Percentiles rank a stretch among this genome's conserved stretches.
Conservation (phyloP, 2,888 invertebrate genomes). For the Margaritifera margaritifera region DNA sequence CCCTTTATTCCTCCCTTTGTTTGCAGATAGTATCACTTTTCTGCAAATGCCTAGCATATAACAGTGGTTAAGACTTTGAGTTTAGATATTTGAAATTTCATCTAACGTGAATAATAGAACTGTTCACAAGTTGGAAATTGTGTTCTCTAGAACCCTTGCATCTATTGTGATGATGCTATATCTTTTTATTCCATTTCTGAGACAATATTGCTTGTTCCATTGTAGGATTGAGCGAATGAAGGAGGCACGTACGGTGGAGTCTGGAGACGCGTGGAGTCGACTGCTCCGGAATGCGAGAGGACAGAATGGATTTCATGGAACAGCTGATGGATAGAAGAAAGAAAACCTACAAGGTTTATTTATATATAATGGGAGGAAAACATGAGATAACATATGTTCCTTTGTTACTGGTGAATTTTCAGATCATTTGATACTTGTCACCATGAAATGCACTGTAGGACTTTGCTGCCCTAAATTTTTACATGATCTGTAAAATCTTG, state of each 20-base stretch:
- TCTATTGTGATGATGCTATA: neutral
- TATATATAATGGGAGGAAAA: slow-evolving; percentile 6
- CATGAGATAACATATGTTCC: neutral
- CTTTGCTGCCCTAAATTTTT: too few relatives aligned
- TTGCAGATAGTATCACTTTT: too few relatives aligned
- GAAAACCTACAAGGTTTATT: slow-evolving; percentile 75
- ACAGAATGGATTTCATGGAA: slow-evolving; percentile 85
- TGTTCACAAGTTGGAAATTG: neutral
- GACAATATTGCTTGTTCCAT: neutral
- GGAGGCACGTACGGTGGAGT: slow-evolving; percentile 63
- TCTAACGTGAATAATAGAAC: too few relatives aligned
- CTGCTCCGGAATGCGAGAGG: slow-evolving; percentile 86
- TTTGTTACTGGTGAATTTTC: slow-evolving; percentile 10
- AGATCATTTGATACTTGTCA: too few relatives aligned
- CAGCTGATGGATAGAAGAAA: slow-evolving; percentile 85
- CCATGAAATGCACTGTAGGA: too few relatives aligned
- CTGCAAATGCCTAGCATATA: too few relatives aligned
- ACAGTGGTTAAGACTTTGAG: too few relatives aligned
- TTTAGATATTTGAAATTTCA: too few relatives aligned
- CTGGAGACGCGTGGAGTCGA: slow-evolving; percentile 86
- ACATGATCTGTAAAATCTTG: too few relatives aligned
- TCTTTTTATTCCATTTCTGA: too few relatives aligned
- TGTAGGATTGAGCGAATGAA: slow-evolving; percentile 64
- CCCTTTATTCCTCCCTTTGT: too few relatives aligned
- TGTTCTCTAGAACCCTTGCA: neutral